Conservation (phyloP, 1,140 invertebrate species). For the roundworm (Caenorhabditis elegans) region DNA sequence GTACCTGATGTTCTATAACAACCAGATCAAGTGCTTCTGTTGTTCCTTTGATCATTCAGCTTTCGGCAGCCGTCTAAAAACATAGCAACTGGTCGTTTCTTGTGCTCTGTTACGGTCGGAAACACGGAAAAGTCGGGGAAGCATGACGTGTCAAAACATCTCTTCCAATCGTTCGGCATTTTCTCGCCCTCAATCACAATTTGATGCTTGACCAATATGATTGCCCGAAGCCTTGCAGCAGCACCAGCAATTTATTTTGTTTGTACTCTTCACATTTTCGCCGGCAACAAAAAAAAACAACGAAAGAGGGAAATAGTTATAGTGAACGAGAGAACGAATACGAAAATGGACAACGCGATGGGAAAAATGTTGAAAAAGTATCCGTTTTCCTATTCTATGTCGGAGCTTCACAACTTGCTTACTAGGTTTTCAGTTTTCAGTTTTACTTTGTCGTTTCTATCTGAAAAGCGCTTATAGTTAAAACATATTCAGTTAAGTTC, state of each 20-base stretch:
- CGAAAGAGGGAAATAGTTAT: not conserved
- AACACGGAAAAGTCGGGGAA: not conserved
- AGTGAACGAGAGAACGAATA: not conserved
- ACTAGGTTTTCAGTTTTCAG: not conserved
- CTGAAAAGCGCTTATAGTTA: too few relatives aligned
- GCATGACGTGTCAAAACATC: conserved; percentile 16
- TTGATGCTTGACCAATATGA: conserved; percentile 30
- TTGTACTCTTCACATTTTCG: not conserved
- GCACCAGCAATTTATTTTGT: not conserved
- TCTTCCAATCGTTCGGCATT: not conserved
- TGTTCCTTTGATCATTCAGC: not conserved
- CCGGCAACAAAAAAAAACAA: not conserved
- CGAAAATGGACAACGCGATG: not conserved
- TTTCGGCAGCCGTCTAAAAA: not conserved
- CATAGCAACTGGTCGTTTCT: not conserved
- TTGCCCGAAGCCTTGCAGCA: conserved; percentile 1
- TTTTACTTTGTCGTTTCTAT: not conserved
- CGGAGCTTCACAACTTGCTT: not conserved
- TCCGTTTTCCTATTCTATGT: not conserved
- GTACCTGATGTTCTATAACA: not conserved
- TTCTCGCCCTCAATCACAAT: not conserved
- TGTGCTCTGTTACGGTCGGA: not conserved
- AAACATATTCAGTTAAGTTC: too few relatives aligned
- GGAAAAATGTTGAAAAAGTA: not conserved
- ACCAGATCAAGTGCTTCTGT: not conserved